These are phyloP conservation scores for Pygmarrhopalites habei DNA, from an alignment of 1,140 invertebrate species.

Conservation along the genomic window DNA sequence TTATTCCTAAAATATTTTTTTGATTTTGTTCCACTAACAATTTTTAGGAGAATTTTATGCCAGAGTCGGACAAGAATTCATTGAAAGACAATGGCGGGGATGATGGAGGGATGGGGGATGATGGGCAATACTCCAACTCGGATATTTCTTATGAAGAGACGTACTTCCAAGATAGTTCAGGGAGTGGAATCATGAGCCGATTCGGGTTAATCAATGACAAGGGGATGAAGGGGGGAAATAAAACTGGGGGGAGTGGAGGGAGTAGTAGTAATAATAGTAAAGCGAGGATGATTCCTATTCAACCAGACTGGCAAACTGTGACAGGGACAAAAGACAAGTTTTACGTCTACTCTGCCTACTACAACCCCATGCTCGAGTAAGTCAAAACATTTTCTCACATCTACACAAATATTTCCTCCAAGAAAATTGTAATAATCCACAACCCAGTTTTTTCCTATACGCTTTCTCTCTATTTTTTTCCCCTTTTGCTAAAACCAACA, in stretches of 20 bases:
- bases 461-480: too few species aligned
- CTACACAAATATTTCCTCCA: too few species aligned
- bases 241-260: background rate
- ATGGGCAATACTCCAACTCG: constrained; percentile 24
- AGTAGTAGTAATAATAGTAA: background rate
- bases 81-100: constrained; percentile 21
- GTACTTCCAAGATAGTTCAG: background rate
- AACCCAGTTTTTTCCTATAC: too few species aligned
- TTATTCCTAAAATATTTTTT: constrained; percentile 42
- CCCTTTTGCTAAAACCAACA: too few species aligned
- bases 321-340: constrained; percentile 57
- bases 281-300: constrained; percentile 8
- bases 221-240: background rate
- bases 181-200: too few species aligned
- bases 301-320: constrained; percentile 45
- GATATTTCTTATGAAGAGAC: constrained; percentile 34
- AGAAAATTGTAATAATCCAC: too few species aligned
- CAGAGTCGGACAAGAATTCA: constrained; percentile 20
- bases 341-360: constrained; percentile 84
- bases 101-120: constrained; percentile 1
- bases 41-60: constrained; percentile 28
- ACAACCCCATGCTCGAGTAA: constrained; percentile 50
- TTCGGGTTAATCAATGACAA: too few species aligned
- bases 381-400: background rate
- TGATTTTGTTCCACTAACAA: too few species aligned